Evolutionary conservation across 2,113 vertebrate genomes (phyloP), one percentile per base, ranked within the genome.

Genomic region (Oceanites oceanicus): DNA sequence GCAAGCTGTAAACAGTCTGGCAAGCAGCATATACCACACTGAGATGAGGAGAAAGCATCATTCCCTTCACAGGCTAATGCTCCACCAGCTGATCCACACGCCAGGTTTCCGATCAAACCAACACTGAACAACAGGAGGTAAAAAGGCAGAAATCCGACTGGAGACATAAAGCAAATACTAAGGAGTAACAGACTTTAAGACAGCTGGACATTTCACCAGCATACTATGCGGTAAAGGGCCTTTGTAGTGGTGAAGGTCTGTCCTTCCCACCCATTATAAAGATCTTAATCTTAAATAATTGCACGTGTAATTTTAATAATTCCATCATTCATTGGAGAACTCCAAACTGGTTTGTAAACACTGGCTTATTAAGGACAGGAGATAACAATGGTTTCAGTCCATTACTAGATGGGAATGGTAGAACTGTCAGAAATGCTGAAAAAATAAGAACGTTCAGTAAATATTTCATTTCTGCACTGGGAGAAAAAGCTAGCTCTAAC

Each of bases 11-110:
- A 90, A 49, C 66, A 5, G n/a, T 4, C 62, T 90, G 85, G 86
- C 61, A 44, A 80, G 76, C 36, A 23, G 73, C 44, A 8, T 1
- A 21, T 0, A 32, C 66, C 40, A 10, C 88, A 32, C 0, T 1
- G 85, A 79, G 67, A 61, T 3, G 45, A 36, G 65, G 73, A 53
- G 63, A 56, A n/a, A 77, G 53, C 56, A 56, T 42, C 68, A 0
- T 7, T 8, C 88, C 52, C 83, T 42, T 40, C 70, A 11, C 29
- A 6, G 62, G 45, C 70, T 59, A 44, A 29, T 12, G 84, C 74
- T 45, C 63, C 78, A 30, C 44, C 80, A 62, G 85, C 85, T 40
- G 20, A 52, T 38, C 80, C 73, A n/a, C 55, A 27, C 0, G 1
- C 52, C 34, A 6, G 42, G 52, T 2, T 67, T 11, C 53, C 5